These are phyloP conservation scores for Drosophila pseudoobscura DNA, from an alignment of 1,140 invertebrate species.

Conservation along the genomic window DNA sequence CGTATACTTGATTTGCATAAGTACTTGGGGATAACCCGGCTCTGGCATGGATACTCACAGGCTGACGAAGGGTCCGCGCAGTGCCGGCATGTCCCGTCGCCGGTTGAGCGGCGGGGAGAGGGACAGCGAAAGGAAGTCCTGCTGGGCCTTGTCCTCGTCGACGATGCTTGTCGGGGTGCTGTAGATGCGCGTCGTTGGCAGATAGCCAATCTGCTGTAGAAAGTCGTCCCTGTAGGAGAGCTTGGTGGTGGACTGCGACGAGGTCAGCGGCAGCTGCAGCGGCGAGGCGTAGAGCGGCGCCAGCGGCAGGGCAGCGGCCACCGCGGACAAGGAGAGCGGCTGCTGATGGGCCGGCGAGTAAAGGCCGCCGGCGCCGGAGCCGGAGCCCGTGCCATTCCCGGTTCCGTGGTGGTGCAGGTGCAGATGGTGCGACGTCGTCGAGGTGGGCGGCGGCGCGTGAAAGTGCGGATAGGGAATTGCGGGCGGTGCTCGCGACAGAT, in stretches of 20 bases:
- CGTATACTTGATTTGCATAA: conserved; percentile 13
- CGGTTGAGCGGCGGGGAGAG: conserved; percentile 84
- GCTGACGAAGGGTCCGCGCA: conserved; percentile 83
- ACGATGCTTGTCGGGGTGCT: conserved; percentile 79
- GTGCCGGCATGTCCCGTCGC: conserved; percentile 83
- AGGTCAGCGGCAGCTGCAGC: conserved; percentile 62
- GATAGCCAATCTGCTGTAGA: conserved; percentile 81
- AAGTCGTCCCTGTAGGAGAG: conserved; percentile 80
- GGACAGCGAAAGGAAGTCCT: conserved; percentile 83
- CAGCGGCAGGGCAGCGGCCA: conserved; percentile 37
- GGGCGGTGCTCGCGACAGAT: conserved; percentile 37
- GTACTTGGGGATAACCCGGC: background rate
- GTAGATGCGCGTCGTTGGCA: conserved; percentile 82
- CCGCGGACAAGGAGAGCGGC: conserved; percentile 56
- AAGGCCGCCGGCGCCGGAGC: conserved; percentile 15
- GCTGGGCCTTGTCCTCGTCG: conserved; percentile 81
- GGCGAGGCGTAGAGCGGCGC: conserved; percentile 51
- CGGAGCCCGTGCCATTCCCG: conserved; percentile 20
- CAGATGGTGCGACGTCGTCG: conserved; percentile 59
- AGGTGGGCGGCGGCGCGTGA: conserved; percentile 46
- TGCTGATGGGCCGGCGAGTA: conserved; percentile 54
- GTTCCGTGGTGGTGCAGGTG: conserved; percentile 64
- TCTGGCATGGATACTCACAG: conserved; percentile 74
- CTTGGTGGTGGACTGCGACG: conserved; percentile 80
- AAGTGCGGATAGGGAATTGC: conserved; percentile 73